Percentiles rank a stretch among this genome's conserved stretches.
These are phyloP conservation scores for Thunnus thynnus DNA, from an alignment of 2,113 vertebrate genomes.

Conservation along the genomic window DNA sequence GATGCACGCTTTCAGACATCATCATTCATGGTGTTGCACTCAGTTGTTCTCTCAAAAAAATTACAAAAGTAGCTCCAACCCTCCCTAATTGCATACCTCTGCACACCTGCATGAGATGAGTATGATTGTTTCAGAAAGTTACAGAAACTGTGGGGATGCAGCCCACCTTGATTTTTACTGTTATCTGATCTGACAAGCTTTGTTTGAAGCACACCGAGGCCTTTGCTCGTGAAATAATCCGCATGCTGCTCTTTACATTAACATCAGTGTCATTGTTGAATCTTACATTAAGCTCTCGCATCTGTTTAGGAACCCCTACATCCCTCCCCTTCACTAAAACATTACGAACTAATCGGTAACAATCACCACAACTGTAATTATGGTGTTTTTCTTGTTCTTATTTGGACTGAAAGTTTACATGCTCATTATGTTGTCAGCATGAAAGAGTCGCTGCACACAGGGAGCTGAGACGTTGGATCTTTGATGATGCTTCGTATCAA, in stretches of 20 bases:
- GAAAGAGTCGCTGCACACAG: constrained; percentile 18
- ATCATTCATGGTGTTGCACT: background rate
- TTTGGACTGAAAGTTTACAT: constrained; percentile 64
- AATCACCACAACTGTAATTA: constrained; percentile 61
- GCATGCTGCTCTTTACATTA: background rate
- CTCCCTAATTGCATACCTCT: background rate
- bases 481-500: constrained; percentile 44
- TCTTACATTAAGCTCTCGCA: background rate
- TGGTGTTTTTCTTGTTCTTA: constrained; percentile 52
- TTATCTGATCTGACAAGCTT: no score
- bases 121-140: no score
- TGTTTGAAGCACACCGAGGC: background rate
- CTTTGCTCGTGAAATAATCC: no score
- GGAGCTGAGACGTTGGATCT: constrained; percentile 18
- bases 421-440: constrained; percentile 68
- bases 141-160: no score
- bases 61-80: background rate
- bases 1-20: no score
- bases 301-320: background rate
- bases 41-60: background rate
- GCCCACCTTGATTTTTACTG: no score
- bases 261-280: background rate
- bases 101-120: background rate
- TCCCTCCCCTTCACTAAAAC: constrained; percentile 26
- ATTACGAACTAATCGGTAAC: constrained; percentile 58